These are phyloP conservation scores for Stenopsyche tienmushanensis DNA, from an alignment of 1,140 invertebrate genomes.

Conservation along the genomic window DNA sequence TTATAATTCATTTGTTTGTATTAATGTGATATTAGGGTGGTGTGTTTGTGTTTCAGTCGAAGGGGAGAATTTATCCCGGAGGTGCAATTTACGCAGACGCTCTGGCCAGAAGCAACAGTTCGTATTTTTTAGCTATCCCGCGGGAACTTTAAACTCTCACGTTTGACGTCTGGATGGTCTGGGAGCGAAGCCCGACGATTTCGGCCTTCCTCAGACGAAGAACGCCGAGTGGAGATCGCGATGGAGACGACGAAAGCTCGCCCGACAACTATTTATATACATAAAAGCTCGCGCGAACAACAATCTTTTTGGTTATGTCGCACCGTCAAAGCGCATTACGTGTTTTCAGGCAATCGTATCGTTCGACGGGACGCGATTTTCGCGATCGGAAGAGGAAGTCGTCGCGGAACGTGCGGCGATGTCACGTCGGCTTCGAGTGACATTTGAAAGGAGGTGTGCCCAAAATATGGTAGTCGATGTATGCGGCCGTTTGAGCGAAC, in stretches of 20 bases:
- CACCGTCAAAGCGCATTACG: too few relatives aligned
- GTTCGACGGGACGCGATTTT: too few relatives aligned
- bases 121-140: slow-evolving; percentile 13
- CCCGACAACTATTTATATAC: not conserved
- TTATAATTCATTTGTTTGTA: too few relatives aligned
- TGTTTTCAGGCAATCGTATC: too few relatives aligned
- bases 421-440: not conserved
- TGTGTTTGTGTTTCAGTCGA: too few relatives aligned
- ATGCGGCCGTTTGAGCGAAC: slow-evolving; percentile 7
- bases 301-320: not conserved
- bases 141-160: slow-evolving; percentile 15
- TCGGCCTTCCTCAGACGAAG: not conserved
- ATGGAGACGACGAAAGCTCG: not conserved
- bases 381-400: not conserved
- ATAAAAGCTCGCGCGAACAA: not conserved
- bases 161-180: too few relatives aligned
- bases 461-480: slow-evolving; percentile 18
- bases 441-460: slow-evolving; percentile 4
- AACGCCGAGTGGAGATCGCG: slow-evolving; percentile 10
- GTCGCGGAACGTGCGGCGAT: not conserved
- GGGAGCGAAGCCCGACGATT: slow-evolving; percentile 1
- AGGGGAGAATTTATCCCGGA: not conserved
- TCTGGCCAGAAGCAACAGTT: slow-evolving; percentile 17
- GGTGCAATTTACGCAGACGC: slow-evolving; percentile 17
- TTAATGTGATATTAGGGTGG: too few relatives aligned